phyloP scores from a whole-genome alignment of 1,140 invertebrate species.

The Atta colombica region DNA sequence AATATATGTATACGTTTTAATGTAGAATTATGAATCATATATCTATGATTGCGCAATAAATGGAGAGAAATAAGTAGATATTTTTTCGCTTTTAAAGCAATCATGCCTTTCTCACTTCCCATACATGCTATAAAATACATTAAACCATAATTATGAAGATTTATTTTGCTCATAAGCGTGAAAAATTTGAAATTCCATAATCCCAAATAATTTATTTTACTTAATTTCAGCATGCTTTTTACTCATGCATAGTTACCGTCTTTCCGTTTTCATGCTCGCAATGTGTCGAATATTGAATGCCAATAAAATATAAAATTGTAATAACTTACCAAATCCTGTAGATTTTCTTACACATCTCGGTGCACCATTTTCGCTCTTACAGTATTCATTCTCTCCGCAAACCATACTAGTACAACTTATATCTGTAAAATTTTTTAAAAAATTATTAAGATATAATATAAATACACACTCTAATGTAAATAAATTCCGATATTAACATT shows the following conservation, averaged over 20 bases:
- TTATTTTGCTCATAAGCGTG: background rate
- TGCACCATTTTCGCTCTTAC: constrained; percentile 81
- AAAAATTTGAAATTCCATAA: background rate
- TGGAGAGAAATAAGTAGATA: background rate
- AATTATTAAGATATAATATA: background rate
- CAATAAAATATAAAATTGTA: background rate
- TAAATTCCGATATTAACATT: background rate
- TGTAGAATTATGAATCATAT: background rate
- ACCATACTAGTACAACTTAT: constrained; percentile 79
- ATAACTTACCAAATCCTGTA: constrained; percentile 80
- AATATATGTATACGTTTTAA: background rate
- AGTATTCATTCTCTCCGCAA: constrained; percentile 82
- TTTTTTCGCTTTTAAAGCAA: background rate
- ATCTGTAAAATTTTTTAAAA: constrained; percentile 66
- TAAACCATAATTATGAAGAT: background rate
- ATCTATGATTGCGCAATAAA: background rate
- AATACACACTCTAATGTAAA: constrained; percentile 1
- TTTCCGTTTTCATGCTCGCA: constrained; percentile 41
- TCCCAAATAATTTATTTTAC: background rate
- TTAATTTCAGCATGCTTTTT: constrained; percentile 14
- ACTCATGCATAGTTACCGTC: background rate
- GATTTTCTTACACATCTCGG: constrained; percentile 81
- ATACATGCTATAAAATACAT: constrained; percentile 34
- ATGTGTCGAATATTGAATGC: constrained; percentile 26
- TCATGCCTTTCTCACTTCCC: constrained; percentile 5